phyloP scores from a whole-genome alignment of 2,113 vertebrate species.

The Penelope pileata region DNA sequence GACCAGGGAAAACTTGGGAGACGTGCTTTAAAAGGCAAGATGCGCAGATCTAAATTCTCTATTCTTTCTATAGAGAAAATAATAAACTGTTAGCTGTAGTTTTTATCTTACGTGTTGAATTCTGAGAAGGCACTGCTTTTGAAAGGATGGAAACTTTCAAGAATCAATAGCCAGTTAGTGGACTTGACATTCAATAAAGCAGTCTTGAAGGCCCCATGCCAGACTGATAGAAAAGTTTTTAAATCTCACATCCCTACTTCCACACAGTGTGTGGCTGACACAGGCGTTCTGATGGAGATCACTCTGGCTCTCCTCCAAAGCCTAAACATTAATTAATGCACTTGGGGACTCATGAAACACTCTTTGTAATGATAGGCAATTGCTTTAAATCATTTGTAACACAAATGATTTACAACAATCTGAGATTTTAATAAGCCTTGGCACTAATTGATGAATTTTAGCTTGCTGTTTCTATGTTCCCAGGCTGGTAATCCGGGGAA shows the following conservation, averaged over 20 bases:
- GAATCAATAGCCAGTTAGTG: background rate
- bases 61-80: background rate
- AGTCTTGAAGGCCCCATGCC: background rate
- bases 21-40: background rate
- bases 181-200: background rate
- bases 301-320: slow-evolving; percentile 55
- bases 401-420: slow-evolving; percentile 42
- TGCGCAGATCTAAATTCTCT: background rate
- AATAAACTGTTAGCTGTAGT: background rate
- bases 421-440: slow-evolving; percentile 39
- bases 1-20: background rate
- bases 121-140: background rate
- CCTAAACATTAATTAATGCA: slow-evolving; percentile 47
- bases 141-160: background rate
- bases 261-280: background rate
- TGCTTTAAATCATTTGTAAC: slow-evolving; percentile 44
- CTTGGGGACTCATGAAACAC: slow-evolving; percentile 26
- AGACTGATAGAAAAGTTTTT: background rate
- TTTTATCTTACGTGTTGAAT: background rate
- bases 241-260: background rate
- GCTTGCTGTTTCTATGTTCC: background rate
- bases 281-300: background rate
- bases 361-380: slow-evolving; percentile 60
- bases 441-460: slow-evolving; percentile 21
- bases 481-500: slow-evolving; percentile 18